These are phyloP conservation scores for Oscheius myriophilus DNA, from an alignment of 2,888 invertebrate genomes.

Conservation along the genomic window DNA sequence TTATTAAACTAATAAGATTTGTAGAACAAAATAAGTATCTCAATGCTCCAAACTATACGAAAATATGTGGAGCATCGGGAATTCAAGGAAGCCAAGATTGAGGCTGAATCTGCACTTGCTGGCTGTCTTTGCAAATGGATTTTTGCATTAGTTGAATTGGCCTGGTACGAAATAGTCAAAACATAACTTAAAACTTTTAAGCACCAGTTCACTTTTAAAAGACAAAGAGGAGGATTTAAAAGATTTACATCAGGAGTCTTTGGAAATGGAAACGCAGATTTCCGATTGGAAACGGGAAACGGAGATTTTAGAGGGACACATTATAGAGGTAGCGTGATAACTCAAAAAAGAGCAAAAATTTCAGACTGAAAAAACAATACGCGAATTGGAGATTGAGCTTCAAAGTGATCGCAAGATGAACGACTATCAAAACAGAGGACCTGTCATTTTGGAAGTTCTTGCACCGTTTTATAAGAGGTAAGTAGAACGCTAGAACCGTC, in stretches of 20 bases:
- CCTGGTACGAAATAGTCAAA: neutral
- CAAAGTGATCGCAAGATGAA: conserved; percentile 37
- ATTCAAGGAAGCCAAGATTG: conserved; percentile 39
- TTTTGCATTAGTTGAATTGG: conserved; percentile 4
- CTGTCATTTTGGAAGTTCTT: conserved; percentile 32
- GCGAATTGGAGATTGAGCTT: conserved; percentile 40
- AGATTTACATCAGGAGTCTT: conserved; percentile 2
- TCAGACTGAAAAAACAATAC: conserved; percentile 30
- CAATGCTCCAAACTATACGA: conserved; percentile 31
- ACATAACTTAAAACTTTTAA: neutral
- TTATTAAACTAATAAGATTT: neutral
- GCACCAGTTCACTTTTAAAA: conserved; percentile 6
- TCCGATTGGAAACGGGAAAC: conserved; percentile 13
- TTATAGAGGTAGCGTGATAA: neutral
- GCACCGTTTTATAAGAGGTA: conserved; percentile 28
- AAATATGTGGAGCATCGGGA: conserved; percentile 43
- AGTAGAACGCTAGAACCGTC: no score
- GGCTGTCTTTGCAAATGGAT: conserved; percentile 44
- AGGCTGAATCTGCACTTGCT: conserved; percentile 39
- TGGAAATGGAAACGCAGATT: conserved; percentile 6
- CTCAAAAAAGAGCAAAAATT: conserved; percentile 1
- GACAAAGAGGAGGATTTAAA: conserved; percentile 13
- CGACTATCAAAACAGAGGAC: conserved; percentile 41
- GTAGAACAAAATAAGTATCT: conserved; percentile 4
- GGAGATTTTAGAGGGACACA: neutral